Conservation (phyloP, 2,797 vertebrate genomes). For the Petrocephalus schoutedeni region DNA sequence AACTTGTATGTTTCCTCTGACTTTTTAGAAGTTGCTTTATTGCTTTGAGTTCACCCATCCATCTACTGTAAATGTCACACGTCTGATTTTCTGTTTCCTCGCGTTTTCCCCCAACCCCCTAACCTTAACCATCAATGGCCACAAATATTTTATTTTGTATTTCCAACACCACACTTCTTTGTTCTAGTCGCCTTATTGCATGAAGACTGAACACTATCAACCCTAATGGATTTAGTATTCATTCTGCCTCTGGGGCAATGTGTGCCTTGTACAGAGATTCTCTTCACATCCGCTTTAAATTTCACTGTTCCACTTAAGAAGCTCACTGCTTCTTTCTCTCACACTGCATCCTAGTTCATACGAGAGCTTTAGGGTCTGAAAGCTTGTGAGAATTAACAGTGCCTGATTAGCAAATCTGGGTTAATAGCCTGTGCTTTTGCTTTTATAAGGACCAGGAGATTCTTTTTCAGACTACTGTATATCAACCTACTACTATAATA, state of each 20-base stretch:
- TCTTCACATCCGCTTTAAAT: not conserved
- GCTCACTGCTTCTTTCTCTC: not conserved
- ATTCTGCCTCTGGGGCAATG: not conserved
- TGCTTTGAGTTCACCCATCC: not conserved
- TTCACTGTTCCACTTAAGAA: not conserved
- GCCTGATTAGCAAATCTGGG: not conserved
- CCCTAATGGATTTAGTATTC: not conserved
- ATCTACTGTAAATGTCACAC: not conserved
- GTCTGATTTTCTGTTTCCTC: not conserved
- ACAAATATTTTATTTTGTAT: not conserved
- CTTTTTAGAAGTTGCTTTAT: constrained; percentile 3
- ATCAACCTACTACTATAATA: not conserved
- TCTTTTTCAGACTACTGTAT: not conserved
- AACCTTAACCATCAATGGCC: not conserved
- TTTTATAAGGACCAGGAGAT: not conserved
- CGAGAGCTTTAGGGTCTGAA: not conserved
- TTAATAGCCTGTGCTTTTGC: not conserved
- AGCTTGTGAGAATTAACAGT: not conserved
- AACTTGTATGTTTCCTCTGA: not conserved
- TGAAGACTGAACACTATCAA: too few relatives aligned
- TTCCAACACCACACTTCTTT: not conserved
- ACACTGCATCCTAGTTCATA: not conserved
- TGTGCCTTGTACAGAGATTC: not conserved
- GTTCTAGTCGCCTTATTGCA: not conserved
- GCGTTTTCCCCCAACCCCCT: not conserved